A percentile compares a stretch with the other conserved stretches of the same genome.
Conservation (phyloP, 2,888 invertebrate genomes). For the Panorpa germanica region DNA sequence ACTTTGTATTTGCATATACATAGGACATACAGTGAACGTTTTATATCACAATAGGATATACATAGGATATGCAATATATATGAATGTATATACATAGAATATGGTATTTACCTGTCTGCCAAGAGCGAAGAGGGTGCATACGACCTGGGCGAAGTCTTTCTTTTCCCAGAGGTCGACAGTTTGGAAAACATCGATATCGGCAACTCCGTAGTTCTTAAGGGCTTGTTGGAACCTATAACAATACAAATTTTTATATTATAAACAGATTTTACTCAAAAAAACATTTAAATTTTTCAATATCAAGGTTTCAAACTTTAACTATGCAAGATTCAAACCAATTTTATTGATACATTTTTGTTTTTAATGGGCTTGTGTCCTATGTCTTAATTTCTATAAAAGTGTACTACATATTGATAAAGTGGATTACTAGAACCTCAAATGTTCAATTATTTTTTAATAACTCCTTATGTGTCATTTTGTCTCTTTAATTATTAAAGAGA, state of each 20-base stretch:
- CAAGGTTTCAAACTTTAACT: background rate
- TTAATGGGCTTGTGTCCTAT: no score
- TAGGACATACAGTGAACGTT: no score
- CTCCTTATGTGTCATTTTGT: no score
- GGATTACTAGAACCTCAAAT: no score
- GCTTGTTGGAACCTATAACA: slow-evolving; percentile 65
- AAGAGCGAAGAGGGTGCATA: slow-evolving; percentile 68
- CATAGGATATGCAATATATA: no score
- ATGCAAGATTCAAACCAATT: background rate
- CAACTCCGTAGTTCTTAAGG: slow-evolving; percentile 71
- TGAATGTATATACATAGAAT: no score
- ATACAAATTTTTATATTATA: slow-evolving; percentile 14
- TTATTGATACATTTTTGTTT: background rate
- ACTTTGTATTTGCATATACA: no score
- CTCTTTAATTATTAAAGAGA: no score
- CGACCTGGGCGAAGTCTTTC: slow-evolving; percentile 74
- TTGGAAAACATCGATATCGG: slow-evolving; percentile 86
- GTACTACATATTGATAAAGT: no score
- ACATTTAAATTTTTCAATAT: background rate
- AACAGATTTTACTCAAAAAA: background rate
- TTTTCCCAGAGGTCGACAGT: slow-evolving; percentile 94
- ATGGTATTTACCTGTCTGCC: slow-evolving; percentile 52
- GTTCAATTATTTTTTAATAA: no score
- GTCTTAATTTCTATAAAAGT: no score
- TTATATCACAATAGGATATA: no score